Evolutionary conservation across 2,888 invertebrate genomes (phyloP).

Genomic region (Tortrix viridana): DNA sequence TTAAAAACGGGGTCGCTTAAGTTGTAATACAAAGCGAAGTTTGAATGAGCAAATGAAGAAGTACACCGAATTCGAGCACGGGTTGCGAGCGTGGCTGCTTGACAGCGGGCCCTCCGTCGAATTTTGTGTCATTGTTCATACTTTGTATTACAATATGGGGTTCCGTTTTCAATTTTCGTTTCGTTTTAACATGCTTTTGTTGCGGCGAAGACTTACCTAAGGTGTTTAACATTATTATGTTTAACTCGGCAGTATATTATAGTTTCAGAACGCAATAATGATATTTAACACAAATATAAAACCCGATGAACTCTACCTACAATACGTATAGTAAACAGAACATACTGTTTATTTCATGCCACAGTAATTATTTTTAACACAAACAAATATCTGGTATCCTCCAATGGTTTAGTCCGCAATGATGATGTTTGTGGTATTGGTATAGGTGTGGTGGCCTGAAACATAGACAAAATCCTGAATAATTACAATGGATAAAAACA

Average conservation of each 20-base stretch:
- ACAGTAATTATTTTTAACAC: too few species aligned
- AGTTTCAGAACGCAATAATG: too few species aligned
- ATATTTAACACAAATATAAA: too few species aligned
- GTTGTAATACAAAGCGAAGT: slow-evolving; percentile 1
- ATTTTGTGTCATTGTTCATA: background rate
- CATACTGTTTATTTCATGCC: too few species aligned
- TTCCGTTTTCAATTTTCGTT: background rate
- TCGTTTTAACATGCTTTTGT: too few species aligned
- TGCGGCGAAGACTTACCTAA: too few species aligned
- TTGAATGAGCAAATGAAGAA: slow-evolving; percentile 3
- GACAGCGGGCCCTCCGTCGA: background rate
- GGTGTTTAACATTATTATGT: background rate
- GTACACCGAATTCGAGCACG: slow-evolving; percentile 1
- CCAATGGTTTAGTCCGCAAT: background rate
- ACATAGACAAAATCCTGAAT: background rate
- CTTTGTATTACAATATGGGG: slow-evolving; percentile 1
- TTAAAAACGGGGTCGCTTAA: too few species aligned
- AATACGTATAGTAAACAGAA: too few species aligned
- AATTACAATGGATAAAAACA: background rate
- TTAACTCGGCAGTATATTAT: too few species aligned
- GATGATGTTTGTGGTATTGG: background rate
- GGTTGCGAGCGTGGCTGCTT: background rate
- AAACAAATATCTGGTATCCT: too few species aligned
- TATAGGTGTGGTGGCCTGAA: background rate
- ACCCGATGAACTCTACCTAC: too few species aligned